phyloP scores from a whole-genome alignment of 2,797 vertebrate species.

The Spinus olivaceus region DNA sequence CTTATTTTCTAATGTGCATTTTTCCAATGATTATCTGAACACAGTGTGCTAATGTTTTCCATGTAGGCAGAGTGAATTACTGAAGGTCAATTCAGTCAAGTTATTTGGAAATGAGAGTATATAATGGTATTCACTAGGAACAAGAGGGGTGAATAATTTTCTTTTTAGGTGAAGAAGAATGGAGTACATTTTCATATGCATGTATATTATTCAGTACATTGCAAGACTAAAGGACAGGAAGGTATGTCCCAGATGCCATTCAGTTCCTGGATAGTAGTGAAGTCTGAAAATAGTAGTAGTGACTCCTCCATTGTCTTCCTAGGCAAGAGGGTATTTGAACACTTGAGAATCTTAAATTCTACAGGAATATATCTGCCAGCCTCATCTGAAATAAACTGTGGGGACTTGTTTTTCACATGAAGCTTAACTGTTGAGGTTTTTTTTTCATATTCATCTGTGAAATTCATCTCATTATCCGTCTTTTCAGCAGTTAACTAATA shows the following conservation, averaged over 20 bases:
- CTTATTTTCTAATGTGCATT: neutral
- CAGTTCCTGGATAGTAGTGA: neutral
- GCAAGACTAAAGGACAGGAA: neutral
- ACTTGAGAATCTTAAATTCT: neutral
- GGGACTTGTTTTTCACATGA: neutral
- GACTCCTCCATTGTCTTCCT: neutral
- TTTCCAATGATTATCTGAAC: constrained; percentile 18
- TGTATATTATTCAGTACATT: neutral
- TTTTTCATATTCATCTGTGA: neutral
- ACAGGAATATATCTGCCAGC: neutral
- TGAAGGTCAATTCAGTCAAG: constrained; percentile 41
- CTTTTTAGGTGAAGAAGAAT: neutral
- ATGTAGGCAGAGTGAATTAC: neutral
- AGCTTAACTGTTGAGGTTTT: neutral
- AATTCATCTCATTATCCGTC: neutral
- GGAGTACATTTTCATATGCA: neutral
- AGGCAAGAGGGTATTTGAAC: neutral
- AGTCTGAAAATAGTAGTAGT: neutral
- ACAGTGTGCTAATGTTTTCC: neutral
- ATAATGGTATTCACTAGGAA: neutral
- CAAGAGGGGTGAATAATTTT: neutral
- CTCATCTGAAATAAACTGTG: neutral
- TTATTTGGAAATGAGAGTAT: constrained; percentile 28
- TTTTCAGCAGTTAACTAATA: neutral
- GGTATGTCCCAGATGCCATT: neutral